Evolutionary conservation across 2,797 vertebrate species (phyloP).

Genomic region (Coregonus sp.): DNA sequence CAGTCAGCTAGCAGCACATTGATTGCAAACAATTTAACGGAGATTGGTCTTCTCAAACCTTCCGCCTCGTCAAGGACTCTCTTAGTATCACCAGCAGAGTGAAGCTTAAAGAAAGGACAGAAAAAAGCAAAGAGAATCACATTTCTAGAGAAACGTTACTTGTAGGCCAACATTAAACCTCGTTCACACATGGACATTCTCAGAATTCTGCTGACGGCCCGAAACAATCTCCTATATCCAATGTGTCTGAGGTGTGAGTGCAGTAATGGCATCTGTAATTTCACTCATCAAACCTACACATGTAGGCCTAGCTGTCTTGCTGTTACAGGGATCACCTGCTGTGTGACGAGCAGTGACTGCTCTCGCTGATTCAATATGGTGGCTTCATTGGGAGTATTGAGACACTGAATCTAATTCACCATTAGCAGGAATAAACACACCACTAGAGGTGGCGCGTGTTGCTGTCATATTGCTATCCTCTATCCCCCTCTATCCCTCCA

Average conservation of each 20-base stretch:
- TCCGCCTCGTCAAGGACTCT: not conserved
- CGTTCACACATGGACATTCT: not conserved
- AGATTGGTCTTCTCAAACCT: slow-evolving; percentile 15
- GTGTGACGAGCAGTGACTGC: too few relatives aligned
- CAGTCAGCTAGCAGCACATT: not conserved
- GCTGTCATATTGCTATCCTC: not conserved
- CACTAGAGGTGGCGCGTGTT: not conserved
- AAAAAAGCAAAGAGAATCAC: not conserved
- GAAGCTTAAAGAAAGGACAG: not conserved
- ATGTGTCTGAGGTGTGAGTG: not conserved
- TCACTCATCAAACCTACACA: too few relatives aligned
- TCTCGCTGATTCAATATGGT: too few relatives aligned
- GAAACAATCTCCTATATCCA: too few relatives aligned
- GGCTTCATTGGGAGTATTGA: too few relatives aligned
- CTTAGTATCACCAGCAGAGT: not conserved
- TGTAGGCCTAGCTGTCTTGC: too few relatives aligned
- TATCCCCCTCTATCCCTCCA: not conserved
- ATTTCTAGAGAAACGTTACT: not conserved
- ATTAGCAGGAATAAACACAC: not conserved
- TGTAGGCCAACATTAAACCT: not conserved
- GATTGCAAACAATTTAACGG: slow-evolving; percentile 9
- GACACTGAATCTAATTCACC: too few relatives aligned
- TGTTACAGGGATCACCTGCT: too few relatives aligned
- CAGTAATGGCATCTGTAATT: too few relatives aligned
- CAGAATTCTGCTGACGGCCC: too few relatives aligned